phyloP scores from a whole-genome alignment of 2,797 vertebrate species.

The Lepus townsendii region DNA sequence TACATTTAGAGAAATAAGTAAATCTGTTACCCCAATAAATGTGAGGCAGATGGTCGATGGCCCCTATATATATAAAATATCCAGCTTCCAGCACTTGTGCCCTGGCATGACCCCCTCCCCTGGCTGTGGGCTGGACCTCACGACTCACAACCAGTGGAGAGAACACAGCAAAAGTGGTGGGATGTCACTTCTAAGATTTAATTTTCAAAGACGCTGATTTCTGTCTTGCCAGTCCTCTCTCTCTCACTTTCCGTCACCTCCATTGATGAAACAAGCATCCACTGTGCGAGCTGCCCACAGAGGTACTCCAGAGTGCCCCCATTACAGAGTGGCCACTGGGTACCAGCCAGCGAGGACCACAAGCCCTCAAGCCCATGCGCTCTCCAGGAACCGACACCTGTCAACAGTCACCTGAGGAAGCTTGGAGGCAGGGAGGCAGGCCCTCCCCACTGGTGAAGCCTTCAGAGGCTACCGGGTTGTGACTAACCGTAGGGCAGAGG shows the following conservation, averaged over 20 bases:
- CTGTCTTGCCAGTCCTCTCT: background rate
- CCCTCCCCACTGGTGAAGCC: background rate
- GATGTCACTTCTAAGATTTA: background rate
- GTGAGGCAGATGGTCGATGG: background rate
- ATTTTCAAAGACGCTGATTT: background rate
- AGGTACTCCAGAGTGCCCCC: background rate
- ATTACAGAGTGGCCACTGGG: background rate
- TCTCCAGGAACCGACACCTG: background rate
- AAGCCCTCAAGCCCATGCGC: background rate
- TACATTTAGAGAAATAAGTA: background rate
- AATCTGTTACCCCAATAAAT: background rate
- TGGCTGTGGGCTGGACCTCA: background rate
- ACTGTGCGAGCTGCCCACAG: background rate
- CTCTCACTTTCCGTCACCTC: background rate
- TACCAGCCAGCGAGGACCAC: background rate
- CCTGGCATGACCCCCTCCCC: background rate
- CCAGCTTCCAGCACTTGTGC: background rate
- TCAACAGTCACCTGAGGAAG: background rate
- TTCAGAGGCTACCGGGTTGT: background rate
- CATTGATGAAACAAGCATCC: background rate
- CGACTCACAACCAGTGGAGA: background rate
- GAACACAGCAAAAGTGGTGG: background rate
- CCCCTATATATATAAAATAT: background rate
- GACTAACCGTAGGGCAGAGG: background rate
- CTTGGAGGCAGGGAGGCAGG: background rate